Evolutionary conservation across 2,113 vertebrate genomes (phyloP), one percentile per base, ranked within the genome.

Genomic region (Pangasianodon hypophthalmus): DNA sequence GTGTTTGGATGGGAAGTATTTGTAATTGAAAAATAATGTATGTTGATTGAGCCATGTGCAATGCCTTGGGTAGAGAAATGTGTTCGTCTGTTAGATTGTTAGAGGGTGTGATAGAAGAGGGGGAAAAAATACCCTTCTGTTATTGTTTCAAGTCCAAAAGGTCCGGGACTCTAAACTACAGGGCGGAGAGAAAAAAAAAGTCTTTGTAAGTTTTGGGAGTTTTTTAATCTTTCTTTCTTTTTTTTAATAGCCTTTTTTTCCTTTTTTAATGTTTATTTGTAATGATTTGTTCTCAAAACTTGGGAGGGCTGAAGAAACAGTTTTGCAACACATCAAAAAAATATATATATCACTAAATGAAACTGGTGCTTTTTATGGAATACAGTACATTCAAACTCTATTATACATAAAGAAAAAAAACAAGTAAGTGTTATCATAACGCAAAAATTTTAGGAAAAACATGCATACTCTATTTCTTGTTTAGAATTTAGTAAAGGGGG

Each of bases 31-130:
- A 95, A 95, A 88, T 95, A 95, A 95, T 96, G 95, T 96, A 94
- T 96, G 96, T 97, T 91, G 96, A 96, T 96, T 96, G 96, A 97
- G 96, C 96, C 96, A 96, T 96, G 96, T 97, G 96, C 96, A 97
- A 97, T 97, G 96, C 96, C 95, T 96, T 96, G 96, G 93, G 95
- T 96, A 96, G 96, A 97, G 94, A 96, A 95, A 94, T 95, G 95
- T 96, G 95, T 97, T 96, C 94, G 95, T 96, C 95, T 96, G 96
- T 96, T 96, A 96, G 96, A 96, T 96, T 96, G 95, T 96, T 96
- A 95, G 94, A 96, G 95, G 95, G 96, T 94, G 94, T 95, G 93
- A 94, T 93, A 94, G 91, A 94, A 90, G 86, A 94, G 21, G 60
- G 92, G 60, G 32, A 87, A 64, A 90, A 93, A 93, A 93, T 93